phyloP scores from a whole-genome alignment of 2,113 vertebrate species.

The Crocuta crocuta region DNA sequence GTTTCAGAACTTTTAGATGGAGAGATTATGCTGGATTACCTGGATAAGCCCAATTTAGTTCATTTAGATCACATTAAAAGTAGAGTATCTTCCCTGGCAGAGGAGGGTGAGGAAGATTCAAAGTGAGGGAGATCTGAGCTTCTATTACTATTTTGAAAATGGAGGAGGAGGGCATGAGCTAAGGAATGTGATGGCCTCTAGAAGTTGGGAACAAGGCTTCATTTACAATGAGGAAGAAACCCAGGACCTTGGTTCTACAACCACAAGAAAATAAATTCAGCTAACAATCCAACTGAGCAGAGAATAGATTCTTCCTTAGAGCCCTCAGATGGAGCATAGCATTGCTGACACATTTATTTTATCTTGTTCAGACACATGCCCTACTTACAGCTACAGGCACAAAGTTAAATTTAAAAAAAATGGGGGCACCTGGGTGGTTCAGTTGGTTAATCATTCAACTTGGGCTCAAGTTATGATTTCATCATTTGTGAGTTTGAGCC shows the following conservation, averaged over 20 bases:
- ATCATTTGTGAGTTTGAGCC: too few species aligned
- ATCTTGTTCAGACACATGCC: background rate
- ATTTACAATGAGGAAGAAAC: background rate
- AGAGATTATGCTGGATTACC: background rate
- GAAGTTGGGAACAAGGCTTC: background rate
- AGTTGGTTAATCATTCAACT: too few species aligned
- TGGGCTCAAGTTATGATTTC: too few species aligned
- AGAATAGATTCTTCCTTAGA: background rate
- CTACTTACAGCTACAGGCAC: background rate
- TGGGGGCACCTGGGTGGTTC: too few species aligned
- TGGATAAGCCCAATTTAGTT: background rate
- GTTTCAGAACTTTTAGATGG: background rate
- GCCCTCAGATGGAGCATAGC: background rate
- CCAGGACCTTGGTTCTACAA: too few species aligned
- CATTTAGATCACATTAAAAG: background rate
- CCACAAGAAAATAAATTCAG: background rate
- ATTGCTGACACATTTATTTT: background rate
- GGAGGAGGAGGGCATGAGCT: background rate
- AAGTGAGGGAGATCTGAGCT: background rate
- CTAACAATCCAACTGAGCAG: background rate
- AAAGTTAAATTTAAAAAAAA: background rate
- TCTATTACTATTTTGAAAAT: background rate
- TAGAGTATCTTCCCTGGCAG: background rate
- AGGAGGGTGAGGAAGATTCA: background rate
- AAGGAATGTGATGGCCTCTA: too few species aligned